These are phyloP conservation scores for Ictalurus punctatus DNA, from an alignment of 2,113 vertebrate genomes.

Conservation along the genomic window DNA sequence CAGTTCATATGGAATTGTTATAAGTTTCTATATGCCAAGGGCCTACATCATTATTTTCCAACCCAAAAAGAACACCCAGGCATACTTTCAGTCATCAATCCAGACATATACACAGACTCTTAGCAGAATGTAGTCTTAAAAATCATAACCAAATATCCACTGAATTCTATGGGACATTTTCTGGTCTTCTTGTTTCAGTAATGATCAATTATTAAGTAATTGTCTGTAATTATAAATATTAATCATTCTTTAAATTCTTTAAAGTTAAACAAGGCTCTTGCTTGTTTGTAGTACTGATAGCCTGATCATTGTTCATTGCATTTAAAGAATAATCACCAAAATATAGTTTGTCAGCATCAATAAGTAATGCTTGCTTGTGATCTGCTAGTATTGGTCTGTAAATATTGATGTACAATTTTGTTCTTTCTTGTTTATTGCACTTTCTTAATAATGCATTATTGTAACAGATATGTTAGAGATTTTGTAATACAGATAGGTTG, in stretches of 20 bases:
- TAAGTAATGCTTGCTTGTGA: background rate
- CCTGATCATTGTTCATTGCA: background rate
- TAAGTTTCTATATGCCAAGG: slow-evolving; percentile 81
- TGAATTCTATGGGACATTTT: background rate
- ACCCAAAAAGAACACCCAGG: slow-evolving; percentile 73
- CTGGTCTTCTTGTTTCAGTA: background rate
- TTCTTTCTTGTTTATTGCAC: background rate
- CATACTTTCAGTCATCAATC: slow-evolving; percentile 82
- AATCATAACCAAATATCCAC: background rate
- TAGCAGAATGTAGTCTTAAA: slow-evolving; percentile 45
- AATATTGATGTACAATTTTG: background rate
- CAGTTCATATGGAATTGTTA: slow-evolving; percentile 70
- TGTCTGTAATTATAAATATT: background rate
- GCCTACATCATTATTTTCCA: slow-evolving; percentile 78
- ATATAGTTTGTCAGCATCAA: background rate
- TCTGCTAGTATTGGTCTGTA: background rate
- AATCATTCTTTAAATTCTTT: background rate
- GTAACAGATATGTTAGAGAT: background rate
- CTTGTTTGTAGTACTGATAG: background rate
- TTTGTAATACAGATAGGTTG: too few relatives aligned
- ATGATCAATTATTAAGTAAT: background rate
- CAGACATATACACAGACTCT: slow-evolving; percentile 77
- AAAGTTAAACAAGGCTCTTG: background rate
- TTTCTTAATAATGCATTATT: background rate
- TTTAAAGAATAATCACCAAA: background rate